Evolutionary conservation across 2,888 invertebrate species (phyloP).

Genomic region (Drosophila dives): DNA sequence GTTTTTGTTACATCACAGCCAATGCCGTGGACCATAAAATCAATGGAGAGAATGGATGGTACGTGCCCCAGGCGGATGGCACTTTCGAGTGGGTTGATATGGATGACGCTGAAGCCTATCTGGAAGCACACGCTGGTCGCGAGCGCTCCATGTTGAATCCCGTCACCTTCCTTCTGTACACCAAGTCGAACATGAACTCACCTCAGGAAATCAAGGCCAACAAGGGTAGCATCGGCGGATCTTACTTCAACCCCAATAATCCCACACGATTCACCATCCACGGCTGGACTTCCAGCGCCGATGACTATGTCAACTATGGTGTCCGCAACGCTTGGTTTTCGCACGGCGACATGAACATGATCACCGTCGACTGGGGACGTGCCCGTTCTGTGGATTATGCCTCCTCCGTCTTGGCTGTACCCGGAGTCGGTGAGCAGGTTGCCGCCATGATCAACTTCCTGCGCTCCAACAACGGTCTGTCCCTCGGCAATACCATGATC

Average conservation of each 20-base stretch:
- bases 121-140: constrained; percentile 56
- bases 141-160: constrained; percentile 59
- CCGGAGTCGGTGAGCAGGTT: constrained; percentile 73
- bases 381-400: constrained; percentile 86
- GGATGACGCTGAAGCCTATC: constrained; percentile 54
- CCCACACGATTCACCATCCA: constrained; percentile 83
- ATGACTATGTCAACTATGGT: constrained; percentile 65
- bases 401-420: constrained; percentile 85
- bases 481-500: constrained; percentile 85
- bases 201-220: constrained; percentile 62
- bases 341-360: constrained; percentile 87
- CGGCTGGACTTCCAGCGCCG: constrained; percentile 86
- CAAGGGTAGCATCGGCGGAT: constrained; percentile 46
- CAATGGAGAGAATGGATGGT: constrained; percentile 73
- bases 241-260: constrained; percentile 65
- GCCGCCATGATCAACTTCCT: constrained; percentile 82
- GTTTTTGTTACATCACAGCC: constrained; percentile 43
- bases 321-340: constrained; percentile 86
- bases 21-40: constrained; percentile 62
- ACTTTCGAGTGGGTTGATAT: constrained; percentile 66
- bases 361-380: constrained; percentile 87
- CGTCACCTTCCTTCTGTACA: constrained; percentile 78
- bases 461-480: constrained; percentile 85
- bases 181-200: constrained; percentile 61
- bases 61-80: constrained; percentile 72